These are phyloP conservation scores for Piprites chloris DNA, from an alignment of 2,113 vertebrate genomes.

Conservation along the genomic window DNA sequence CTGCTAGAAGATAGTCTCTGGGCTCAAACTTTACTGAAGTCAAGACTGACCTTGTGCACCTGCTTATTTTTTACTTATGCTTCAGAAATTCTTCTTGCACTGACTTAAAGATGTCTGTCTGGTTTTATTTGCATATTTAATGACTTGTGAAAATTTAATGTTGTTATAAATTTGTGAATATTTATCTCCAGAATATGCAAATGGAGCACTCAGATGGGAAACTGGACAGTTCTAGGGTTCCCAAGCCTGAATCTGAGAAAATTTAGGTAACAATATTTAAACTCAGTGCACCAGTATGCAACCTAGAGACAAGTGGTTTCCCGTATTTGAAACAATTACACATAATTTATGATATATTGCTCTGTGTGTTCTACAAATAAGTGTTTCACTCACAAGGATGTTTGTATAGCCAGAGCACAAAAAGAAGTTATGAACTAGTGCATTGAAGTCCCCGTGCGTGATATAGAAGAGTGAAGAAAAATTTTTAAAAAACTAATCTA, in stretches of 20 bases:
- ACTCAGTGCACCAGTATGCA: neutral
- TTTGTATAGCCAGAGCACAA: neutral
- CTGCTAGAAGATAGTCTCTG: neutral
- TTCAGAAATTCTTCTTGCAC: neutral
- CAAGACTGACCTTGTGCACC: neutral
- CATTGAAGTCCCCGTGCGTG: neutral
- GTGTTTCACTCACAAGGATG: neutral
- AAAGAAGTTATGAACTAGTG: neutral
- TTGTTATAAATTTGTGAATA: neutral
- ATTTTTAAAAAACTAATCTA: neutral
- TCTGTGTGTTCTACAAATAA: neutral
- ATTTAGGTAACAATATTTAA: neutral
- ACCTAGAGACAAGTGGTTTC: neutral
- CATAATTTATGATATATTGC: neutral
- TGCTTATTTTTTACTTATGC: neutral
- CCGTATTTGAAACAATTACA: neutral
- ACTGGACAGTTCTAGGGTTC: neutral
- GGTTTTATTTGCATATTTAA: neutral
- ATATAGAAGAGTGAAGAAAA: neutral
- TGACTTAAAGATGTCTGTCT: neutral
- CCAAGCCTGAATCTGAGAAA: neutral
- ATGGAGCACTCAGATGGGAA: neutral
- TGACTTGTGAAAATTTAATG: neutral
- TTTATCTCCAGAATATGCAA: neutral
- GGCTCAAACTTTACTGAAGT: neutral